Conservation (phyloP, 2,888 invertebrate species). For the Adelphocoris suturalis region DNA sequence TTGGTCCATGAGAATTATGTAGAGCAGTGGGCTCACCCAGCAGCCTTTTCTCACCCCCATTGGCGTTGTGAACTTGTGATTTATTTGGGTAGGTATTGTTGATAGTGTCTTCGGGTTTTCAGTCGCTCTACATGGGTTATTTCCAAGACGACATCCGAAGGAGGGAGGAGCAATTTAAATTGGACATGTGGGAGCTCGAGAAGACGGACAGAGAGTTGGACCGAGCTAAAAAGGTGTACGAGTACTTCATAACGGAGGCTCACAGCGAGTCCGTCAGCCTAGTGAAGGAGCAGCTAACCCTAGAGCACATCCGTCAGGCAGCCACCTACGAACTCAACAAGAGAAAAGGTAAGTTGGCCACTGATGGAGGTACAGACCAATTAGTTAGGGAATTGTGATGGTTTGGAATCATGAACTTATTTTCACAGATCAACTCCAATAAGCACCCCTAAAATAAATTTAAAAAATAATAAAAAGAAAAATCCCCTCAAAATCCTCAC, state of each 20-base stretch:
- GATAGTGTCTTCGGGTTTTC: neutral
- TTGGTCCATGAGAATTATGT: too few species aligned
- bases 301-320: neutral
- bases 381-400: too few species aligned
- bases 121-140: slow-evolving; percentile 35
- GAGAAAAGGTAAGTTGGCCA: neutral
- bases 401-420: too few species aligned
- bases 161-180: slow-evolving; percentile 10
- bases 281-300: slow-evolving; percentile 39
- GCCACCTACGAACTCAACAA: neutral
- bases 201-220: neutral
- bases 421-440: too few species aligned
- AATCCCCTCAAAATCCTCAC: too few species aligned
- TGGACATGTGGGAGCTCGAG: slow-evolving; percentile 41
- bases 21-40: too few species aligned
- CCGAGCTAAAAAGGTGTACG: neutral
- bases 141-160: slow-evolving; percentile 31
- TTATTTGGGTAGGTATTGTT: too few species aligned
- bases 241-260: slow-evolving; percentile 3
- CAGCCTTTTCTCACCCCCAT: too few species aligned
- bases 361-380: too few species aligned
- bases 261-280: slow-evolving; percentile 24
- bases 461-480: too few species aligned
- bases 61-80: too few species aligned
- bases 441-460: too few species aligned